These are phyloP conservation scores for Lordiphosa stackelbergi DNA, from an alignment of 1,140 invertebrate genomes.

Conservation along the genomic window DNA sequence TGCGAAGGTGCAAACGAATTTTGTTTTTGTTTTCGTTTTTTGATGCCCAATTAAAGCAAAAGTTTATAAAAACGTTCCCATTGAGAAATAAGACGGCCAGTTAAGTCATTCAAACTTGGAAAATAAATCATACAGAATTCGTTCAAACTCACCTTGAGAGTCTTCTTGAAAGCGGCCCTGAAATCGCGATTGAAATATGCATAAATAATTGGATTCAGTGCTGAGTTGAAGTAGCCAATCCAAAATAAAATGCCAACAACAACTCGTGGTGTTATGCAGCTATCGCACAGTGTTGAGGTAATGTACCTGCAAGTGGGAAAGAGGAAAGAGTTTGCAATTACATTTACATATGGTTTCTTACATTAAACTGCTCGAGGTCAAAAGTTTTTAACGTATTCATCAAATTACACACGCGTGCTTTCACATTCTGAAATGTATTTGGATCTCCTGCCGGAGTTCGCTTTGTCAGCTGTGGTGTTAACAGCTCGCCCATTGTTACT, in stretches of 20 bases:
- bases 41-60: conserved; percentile 46
- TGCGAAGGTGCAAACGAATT: conserved; percentile 26
- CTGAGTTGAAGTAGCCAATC: conserved; percentile 98
- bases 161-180: conserved; percentile 93
- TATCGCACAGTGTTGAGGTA: conserved; percentile 88
- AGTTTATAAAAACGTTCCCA: conserved; percentile 41
- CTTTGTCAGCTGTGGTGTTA: too few relatives aligned
- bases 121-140: conserved; percentile 48
- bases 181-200: conserved; percentile 98
- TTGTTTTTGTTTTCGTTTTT: conserved; percentile 18
- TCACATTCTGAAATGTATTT: too few relatives aligned
- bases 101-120: conserved; percentile 38
- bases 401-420: too few relatives aligned
- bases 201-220: conserved; percentile 97
- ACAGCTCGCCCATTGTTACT: too few relatives aligned
- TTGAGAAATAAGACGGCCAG: conserved; percentile 24
- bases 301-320: conserved; percentile 83
- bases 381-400: too few relatives aligned
- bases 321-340: neutral
- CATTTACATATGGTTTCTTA: too few relatives aligned
- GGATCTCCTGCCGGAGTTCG: too few relatives aligned
- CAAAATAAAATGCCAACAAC: conserved; percentile 94
- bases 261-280: conserved; percentile 77
- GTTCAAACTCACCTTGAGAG: conserved; percentile 84
- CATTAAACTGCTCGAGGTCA: too few relatives aligned